A percentile compares a stretch with the other conserved stretches of the same genome.
Conservation (phyloP, 2,113 vertebrate species). For the Bothrops jararaca region DNA sequence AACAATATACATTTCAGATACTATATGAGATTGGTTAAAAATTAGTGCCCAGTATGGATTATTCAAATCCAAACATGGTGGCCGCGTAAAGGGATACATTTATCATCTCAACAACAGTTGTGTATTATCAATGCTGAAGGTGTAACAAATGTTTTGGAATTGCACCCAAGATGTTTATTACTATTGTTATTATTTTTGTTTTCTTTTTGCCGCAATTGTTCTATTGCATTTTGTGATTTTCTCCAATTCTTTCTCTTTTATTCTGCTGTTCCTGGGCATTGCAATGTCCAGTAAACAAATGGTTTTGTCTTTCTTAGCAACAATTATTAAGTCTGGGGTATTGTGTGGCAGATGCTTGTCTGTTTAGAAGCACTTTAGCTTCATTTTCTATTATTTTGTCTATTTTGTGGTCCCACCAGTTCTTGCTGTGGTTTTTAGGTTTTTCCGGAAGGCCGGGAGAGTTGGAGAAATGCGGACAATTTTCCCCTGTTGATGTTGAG, state of each 20-base stretch:
- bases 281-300: not conserved
- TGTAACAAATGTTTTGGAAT: not conserved
- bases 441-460: too few relatives aligned
- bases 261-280: not conserved
- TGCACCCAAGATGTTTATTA: not conserved
- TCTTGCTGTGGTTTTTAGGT: too few relatives aligned
- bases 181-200: not conserved
- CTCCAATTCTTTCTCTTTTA: not conserved
- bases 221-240: not conserved
- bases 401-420: not conserved
- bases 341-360: not conserved
- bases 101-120: constrained; percentile 30
- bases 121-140: not conserved
- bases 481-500: not conserved
- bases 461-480: too few relatives aligned
- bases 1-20: constrained; percentile 13
- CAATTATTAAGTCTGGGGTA: not conserved
- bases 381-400: not conserved
- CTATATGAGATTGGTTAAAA: constrained; percentile 15
- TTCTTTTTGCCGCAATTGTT: not conserved
- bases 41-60: not conserved
- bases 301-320: not conserved
- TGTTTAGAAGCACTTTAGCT: not conserved
- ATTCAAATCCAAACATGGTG: not conserved
- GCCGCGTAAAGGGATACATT: constrained; percentile 21